Evolutionary conservation across 2,113 vertebrate species (phyloP).

Genomic region (Austrofundulus limnaeus): DNA sequence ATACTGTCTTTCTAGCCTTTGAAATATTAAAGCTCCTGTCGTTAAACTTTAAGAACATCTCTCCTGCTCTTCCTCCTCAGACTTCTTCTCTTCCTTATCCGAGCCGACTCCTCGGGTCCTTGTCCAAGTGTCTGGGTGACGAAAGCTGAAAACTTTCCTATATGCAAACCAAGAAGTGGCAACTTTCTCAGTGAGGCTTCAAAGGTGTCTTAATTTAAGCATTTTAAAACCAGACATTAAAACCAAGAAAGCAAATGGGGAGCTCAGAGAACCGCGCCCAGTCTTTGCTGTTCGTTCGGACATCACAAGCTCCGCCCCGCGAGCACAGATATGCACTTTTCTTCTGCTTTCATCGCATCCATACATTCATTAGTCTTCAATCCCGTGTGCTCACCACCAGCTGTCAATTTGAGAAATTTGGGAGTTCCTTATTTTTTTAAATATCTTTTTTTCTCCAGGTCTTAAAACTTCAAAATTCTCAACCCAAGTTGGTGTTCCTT

Average conservation of each 20-base stretch:
- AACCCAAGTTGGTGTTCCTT: conserved; percentile 8
- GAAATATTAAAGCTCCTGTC: conserved; percentile 60
- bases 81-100: conserved; percentile 10
- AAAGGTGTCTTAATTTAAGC: conserved; percentile 56
- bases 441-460: conserved; percentile 21
- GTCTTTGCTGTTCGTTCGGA: conserved; percentile 48
- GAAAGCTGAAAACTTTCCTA: conserved; percentile 34
- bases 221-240: conserved; percentile 57
- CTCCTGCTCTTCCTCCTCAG: conserved; percentile 3
- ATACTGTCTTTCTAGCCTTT: conserved; percentile 63
- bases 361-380: conserved; percentile 60
- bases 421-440: not conserved
- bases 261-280: conserved; percentile 38
- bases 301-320: conserved; percentile 41
- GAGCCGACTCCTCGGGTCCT: conserved; percentile 48
- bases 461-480: conserved; percentile 19
- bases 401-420: conserved; percentile 16
- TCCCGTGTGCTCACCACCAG: conserved; percentile 21
- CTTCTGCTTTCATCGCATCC: not conserved
- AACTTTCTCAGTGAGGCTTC: conserved; percentile 26
- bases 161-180: conserved; percentile 26
- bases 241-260: conserved; percentile 43
- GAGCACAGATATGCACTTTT: conserved; percentile 27
- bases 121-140: conserved; percentile 27
- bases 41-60: conserved; percentile 32